Evolutionary conservation across 2,113 vertebrate species (phyloP).

Genomic region (Chiloscyllium plagiosum): DNA sequence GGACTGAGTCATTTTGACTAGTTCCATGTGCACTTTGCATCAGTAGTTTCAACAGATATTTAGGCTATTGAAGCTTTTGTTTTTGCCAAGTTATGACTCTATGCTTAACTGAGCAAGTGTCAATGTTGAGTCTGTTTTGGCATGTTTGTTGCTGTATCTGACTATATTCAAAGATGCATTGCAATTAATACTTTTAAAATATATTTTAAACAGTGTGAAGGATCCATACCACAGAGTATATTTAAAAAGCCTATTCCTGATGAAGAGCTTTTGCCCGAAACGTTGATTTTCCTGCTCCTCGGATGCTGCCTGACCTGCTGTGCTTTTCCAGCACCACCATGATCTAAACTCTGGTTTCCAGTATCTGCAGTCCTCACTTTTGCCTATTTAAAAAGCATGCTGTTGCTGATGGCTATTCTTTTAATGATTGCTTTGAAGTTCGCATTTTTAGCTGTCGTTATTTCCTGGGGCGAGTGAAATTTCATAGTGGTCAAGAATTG

Average conservation of each 20-base stretch:
- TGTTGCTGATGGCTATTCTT: neutral
- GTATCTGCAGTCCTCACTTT: too few species aligned
- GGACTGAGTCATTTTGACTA: too few species aligned
- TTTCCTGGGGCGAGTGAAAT: too few species aligned
- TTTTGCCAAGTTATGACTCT: neutral
- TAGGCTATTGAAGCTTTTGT: neutral
- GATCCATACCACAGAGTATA: neutral
- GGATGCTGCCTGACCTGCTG: too few species aligned
- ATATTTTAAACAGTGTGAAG: neutral
- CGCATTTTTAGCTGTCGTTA: too few species aligned
- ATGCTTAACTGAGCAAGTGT: neutral
- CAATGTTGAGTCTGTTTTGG: neutral
- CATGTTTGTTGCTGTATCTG: neutral
- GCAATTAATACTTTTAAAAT: neutral
- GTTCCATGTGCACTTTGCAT: neutral
- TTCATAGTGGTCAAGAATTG: too few species aligned
- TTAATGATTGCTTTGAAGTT: neutral
- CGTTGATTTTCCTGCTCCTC: too few species aligned
- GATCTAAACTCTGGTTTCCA: too few species aligned
- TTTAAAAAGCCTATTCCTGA: too few species aligned
- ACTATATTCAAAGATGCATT: neutral
- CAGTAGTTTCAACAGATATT: neutral
- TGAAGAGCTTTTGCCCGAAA: too few species aligned
- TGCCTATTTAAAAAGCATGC: neutral
- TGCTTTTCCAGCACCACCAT: too few species aligned